Evolutionary conservation across 2,113 vertebrate genomes (phyloP).

Genomic region (Casuarius casuarius): DNA sequence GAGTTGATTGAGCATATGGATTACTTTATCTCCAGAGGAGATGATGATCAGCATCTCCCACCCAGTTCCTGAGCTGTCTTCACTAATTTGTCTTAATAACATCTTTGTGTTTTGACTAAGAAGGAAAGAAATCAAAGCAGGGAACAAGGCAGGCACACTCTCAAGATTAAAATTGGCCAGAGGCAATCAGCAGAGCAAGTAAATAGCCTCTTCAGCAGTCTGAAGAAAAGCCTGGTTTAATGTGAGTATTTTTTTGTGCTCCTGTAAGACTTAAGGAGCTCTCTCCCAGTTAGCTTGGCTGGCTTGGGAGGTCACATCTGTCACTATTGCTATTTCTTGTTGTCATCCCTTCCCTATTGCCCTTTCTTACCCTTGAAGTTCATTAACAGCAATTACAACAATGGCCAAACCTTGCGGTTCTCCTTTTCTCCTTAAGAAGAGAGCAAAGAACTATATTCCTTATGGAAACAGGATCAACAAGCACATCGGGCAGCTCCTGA

Average conservation of each 20-base stretch:
- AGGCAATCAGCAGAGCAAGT: slow-evolving; percentile 46
- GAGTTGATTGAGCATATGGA: slow-evolving; percentile 35
- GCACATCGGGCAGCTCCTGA: background rate
- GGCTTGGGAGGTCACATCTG: background rate
- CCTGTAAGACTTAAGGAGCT: background rate
- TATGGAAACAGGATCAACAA: background rate
- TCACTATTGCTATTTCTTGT: background rate
- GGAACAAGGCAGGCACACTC: slow-evolving; percentile 21
- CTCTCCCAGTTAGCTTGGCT: background rate
- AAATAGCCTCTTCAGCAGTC: slow-evolving; percentile 49
- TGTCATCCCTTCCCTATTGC: background rate
- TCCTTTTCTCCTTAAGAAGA: background rate
- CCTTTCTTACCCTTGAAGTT: background rate
- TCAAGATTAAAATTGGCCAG: slow-evolving; percentile 54
- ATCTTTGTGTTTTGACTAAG: slow-evolving; percentile 60
- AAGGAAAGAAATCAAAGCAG: slow-evolving; percentile 59
- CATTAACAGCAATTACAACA: background rate
- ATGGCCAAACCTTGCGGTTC: background rate
- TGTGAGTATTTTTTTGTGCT: background rate
- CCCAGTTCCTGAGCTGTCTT: slow-evolving; percentile 49
- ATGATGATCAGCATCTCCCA: slow-evolving; percentile 59
- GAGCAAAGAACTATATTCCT: background rate
- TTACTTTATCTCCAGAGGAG: slow-evolving; percentile 53
- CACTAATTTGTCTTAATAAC: slow-evolving; percentile 69
- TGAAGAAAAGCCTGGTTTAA: background rate